Base-by-base conservation (phyloP, 2,797 vertebrate genomes). In the Toxotes lorentzi region DNA sequence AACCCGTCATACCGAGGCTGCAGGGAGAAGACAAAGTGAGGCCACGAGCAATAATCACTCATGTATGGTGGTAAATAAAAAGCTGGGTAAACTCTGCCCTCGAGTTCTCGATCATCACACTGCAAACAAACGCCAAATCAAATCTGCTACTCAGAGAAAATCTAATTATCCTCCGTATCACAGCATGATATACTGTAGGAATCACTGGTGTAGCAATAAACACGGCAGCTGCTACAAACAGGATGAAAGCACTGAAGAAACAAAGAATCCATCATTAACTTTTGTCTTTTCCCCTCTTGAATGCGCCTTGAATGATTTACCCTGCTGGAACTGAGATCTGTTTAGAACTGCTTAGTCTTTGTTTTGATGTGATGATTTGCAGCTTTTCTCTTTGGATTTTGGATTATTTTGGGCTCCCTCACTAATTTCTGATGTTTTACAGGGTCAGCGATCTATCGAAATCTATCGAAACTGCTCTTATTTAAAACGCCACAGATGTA, bases 21-120 rank as follows among this genome's bases (percentile, higher is more conserved):
- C 62, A 5, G 73, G 83, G 73, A 56, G 78, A 58, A 84, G 70
- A 86, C 86, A 75, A 72, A 74, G 83, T 72, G 80, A 81, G 82
- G 79, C 89, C 81, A 62, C 13, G 27, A 73, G 83, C 82, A 73
- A 76, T 72, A 73, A 85, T 73, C 81, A 78, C 86, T 84, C 66
- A 53, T 74, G 79, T 82, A 30, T 59, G 70, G 30, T 62, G 81
- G 61, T 82, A 63, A 80, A 81, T 84, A 68, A 88, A 78, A 70
- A 47, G 64, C 60, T 21, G 57, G 64, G 27, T 68, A 76, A 83
- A 80, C 64, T 27, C 38, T 60, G 75, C 54, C 78, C 85, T 67
- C 58, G 19, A 16, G 77, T 9, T 10, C 62, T 63, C 43, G 43
- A 19, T 72, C 8, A 6, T 23, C 35, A 13, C 0, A 35, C 61